Evolutionary conservation across 1,140 invertebrate genomes (phyloP).

Genomic region (Drosophila lowei): DNA sequence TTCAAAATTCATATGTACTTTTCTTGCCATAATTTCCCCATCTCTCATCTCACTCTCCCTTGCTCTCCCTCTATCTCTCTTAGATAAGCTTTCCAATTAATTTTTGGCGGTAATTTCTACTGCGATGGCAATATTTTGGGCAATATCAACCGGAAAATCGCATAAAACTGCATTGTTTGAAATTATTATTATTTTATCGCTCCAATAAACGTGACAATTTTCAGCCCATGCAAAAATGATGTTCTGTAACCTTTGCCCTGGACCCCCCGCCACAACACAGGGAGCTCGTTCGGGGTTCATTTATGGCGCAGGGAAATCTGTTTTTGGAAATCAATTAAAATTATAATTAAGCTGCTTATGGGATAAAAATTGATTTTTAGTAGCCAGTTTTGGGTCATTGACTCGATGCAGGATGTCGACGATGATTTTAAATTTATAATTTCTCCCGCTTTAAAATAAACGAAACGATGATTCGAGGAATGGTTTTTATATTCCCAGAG

Average conservation of each 20-base stretch:
- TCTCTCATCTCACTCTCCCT: too few species aligned
- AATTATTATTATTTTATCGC: slow-evolving; percentile 56
- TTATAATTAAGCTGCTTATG: slow-evolving; percentile 64
- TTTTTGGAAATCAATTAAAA: slow-evolving; percentile 69
- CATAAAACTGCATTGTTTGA: slow-evolving; percentile 32
- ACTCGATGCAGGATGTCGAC: not conserved
- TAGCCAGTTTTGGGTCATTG: slow-evolving; percentile 43
- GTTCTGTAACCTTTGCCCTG: slow-evolving; percentile 8
- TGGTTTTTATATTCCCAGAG: not conserved
- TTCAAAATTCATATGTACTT: too few species aligned
- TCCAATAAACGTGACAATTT: slow-evolving; percentile 37
- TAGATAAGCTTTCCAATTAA: slow-evolving; percentile 13
- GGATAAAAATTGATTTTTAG: slow-evolving; percentile 59
- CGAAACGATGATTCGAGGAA: too few species aligned
- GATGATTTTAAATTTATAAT: too few species aligned
- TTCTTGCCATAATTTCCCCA: too few species aligned
- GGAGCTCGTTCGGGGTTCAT: not conserved
- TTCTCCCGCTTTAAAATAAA: too few species aligned
- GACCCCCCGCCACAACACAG: too few species aligned
- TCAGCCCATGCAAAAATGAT: slow-evolving; percentile 21
- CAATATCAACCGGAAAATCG: slow-evolving; percentile 4
- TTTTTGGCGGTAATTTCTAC: slow-evolving; percentile 13
- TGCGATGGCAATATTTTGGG: not conserved
- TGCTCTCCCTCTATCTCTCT: too few species aligned
- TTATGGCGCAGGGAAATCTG: slow-evolving; percentile 30